phyloP scores from a whole-genome alignment of 2,797 vertebrate genomes.

The Poecilia velifera region DNA sequence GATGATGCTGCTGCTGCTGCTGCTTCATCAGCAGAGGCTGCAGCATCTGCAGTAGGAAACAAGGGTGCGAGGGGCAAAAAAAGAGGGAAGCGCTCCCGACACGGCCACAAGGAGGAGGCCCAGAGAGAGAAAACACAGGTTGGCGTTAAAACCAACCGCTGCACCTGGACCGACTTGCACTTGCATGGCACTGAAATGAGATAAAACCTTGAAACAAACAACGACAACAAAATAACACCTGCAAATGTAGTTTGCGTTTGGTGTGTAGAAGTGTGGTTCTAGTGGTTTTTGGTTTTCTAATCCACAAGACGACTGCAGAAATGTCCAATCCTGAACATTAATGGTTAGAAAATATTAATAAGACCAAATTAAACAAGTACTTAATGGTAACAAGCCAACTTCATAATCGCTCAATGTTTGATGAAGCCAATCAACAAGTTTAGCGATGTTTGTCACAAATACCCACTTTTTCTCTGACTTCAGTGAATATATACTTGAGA shows the following conservation, averaged over 20 bases:
- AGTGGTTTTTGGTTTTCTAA: not conserved
- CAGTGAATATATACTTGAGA: not conserved
- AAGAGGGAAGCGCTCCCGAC: slow-evolving; percentile 70
- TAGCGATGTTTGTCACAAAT: not conserved
- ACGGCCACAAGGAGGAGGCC: slow-evolving; percentile 62
- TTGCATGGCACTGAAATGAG: slow-evolving; percentile 46
- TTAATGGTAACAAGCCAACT: not conserved
- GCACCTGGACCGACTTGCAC: slow-evolving; percentile 3
- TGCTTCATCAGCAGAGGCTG: slow-evolving; percentile 25
- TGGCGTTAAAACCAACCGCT: slow-evolving; percentile 23
- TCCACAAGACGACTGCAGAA: not conserved
- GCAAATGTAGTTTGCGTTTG: not conserved
- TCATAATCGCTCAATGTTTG: not conserved
- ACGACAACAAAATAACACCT: not conserved
- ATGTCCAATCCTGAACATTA: not conserved
- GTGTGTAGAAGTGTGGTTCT: not conserved
- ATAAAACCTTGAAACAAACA: not conserved
- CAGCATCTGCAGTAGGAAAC: slow-evolving; percentile 40
- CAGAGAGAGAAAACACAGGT: slow-evolving; percentile 66
- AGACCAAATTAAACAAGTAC: not conserved
- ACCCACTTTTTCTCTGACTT: not conserved
- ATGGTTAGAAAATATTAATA: not conserved
- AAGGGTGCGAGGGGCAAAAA: slow-evolving; percentile 71
- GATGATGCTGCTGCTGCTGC: slow-evolving; percentile 24
- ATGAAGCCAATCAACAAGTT: not conserved